Evolutionary conservation across 2,797 vertebrate species (phyloP).

Genomic region (Platalea minor): DNA sequence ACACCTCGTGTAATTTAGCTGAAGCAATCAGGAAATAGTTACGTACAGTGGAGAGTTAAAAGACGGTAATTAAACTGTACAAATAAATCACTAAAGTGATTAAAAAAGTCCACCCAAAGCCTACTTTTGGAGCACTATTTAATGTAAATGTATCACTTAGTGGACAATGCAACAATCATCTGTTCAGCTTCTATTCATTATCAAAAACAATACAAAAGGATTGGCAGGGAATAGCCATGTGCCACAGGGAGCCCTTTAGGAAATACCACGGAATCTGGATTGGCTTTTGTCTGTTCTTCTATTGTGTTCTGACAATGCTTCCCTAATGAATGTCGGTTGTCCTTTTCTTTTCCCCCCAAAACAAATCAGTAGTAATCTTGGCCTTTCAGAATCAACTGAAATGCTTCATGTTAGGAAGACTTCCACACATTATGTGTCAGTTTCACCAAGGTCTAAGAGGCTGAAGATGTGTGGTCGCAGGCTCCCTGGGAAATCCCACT

Average conservation of each 20-base stretch:
- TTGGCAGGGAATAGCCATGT: conserved; percentile 30
- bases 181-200: conserved; percentile 67
- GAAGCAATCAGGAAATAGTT: conserved; percentile 49
- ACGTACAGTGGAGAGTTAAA: conserved; percentile 42
- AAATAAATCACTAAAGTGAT: conserved; percentile 55
- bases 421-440: not conserved
- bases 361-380: not conserved
- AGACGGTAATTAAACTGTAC: conserved; percentile 29
- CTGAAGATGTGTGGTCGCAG: not conserved
- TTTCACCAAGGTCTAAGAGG: not conserved
- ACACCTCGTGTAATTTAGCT: not conserved
- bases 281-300: conserved; percentile 51
- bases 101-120: conserved; percentile 41
- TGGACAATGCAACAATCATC: conserved; percentile 66
- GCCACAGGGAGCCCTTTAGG: conserved; percentile 64
- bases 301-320: conserved; percentile 65
- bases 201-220: conserved; percentile 62
- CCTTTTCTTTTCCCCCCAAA: fast-evolving
- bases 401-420: not conserved
- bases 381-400: not conserved
- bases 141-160: conserved; percentile 68
- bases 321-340: conserved; percentile 33
- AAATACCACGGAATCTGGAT: conserved; percentile 59
- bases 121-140: conserved; percentile 52
- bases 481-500: not conserved